Percentiles rank a stretch among this genome's conserved stretches.
These are phyloP conservation scores for Chamaea fasciata DNA, from an alignment of 2,113 vertebrate genomes.

Conservation along the genomic window DNA sequence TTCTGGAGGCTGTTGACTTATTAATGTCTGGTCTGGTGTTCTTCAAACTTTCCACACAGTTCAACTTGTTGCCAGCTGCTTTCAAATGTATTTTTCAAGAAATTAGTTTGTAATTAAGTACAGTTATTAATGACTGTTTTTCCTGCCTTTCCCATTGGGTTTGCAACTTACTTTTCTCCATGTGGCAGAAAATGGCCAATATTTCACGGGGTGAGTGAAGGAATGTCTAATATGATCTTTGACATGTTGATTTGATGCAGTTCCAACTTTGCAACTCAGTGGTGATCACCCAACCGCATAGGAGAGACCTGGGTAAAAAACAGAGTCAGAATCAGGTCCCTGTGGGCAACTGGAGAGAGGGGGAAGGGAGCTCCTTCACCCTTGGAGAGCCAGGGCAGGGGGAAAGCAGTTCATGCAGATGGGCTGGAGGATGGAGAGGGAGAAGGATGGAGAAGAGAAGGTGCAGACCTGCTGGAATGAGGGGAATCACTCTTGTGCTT, in stretches of 20 bases:
- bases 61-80: conserved; percentile 54
- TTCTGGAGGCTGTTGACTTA: conserved; percentile 57
- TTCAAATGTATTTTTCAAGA: conserved; percentile 56
- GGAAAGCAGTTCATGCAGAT: background rate
- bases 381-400: background rate
- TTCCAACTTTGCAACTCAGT: background rate
- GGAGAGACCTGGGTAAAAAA: background rate
- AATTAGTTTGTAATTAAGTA: conserved; percentile 60
- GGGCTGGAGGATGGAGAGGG: background rate
- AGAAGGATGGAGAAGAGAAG: background rate
- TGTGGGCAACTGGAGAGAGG: background rate
- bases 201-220: background rate
- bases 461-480: background rate
- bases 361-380: background rate
- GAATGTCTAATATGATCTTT: background rate
- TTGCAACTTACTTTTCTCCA: conserved; percentile 42
- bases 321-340: background rate
- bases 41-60: conserved; percentile 63
- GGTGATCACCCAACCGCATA: background rate
- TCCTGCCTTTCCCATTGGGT: conserved; percentile 38
- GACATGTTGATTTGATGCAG: background rate
- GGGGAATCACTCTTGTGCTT: background rate
- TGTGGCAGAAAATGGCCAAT: conserved; percentile 16
- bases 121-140: conserved; percentile 60
- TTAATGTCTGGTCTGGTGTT: conserved; percentile 61